Percentiles rank a stretch among this genome's conserved stretches.
Conservation (phyloP, 2,797 vertebrate species). For the Sorex maritimensis region DNA sequence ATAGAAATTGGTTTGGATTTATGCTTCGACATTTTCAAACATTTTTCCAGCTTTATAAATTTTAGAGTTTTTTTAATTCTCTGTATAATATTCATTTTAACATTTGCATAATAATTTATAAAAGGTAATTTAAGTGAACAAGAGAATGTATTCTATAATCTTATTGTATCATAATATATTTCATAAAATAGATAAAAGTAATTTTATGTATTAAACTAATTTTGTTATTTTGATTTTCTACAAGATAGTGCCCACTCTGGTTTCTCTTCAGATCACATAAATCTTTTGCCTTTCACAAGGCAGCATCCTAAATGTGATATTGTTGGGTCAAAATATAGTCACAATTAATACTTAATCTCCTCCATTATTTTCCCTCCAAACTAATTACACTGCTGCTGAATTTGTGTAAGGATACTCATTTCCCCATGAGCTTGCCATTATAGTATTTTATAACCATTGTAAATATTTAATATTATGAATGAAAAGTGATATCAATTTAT, state of each 20-base stretch:
- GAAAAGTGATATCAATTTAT: background rate
- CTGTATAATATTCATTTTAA: background rate
- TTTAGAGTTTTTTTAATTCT: background rate
- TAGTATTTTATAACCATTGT: background rate
- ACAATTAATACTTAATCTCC: background rate
- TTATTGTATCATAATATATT: background rate
- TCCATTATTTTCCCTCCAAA: background rate
- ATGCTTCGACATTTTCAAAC: background rate
- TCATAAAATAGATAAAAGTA: background rate
- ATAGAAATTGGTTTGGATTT: background rate
- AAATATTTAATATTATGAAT: background rate
- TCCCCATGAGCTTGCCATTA: background rate
- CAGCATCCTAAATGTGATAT: background rate
- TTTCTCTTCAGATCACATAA: no score
- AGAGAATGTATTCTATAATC: background rate
- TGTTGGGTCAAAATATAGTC: background rate
- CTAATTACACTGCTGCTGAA: background rate
- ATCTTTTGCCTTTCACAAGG: background rate
- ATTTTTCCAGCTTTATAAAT: background rate
- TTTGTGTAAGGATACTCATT: background rate
- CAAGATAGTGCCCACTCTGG: no score
- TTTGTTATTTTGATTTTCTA: background rate
- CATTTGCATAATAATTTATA: background rate
- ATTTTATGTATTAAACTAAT: background rate
- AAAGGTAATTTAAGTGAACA: background rate